Base-by-base conservation (phyloP, 2,797 vertebrate genomes). In the Sphenodon punctatus region DNA sequence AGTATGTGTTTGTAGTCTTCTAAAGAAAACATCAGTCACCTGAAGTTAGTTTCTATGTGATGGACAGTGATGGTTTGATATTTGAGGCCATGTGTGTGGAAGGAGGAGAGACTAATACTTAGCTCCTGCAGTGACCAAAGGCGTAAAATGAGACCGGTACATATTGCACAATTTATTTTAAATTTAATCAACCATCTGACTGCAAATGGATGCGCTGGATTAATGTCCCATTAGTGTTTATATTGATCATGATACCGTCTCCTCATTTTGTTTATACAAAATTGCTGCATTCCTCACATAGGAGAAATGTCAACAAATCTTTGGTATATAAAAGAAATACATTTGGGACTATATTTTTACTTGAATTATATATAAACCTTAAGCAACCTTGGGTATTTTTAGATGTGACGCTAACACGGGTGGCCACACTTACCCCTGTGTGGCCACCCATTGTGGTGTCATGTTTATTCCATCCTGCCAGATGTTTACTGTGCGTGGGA, bases 161-260 rank as follows among this genome's bases (percentile, higher is more conserved):
- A 91, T 85, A 88, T 90, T 89, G 91, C 88, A 89, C 92, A 89
- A 92, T 93, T 86, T 87, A 85, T 92, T 93, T 93, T 94, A 92
- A 90, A 93, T 92, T 93, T 93, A 91, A 93, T 89, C 89, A 91
- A 89, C 76, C 89, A 89, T 88, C 90, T 85, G 78, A 89, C 63
- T 81, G 88, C 49, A 91, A 91, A 80, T 85, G 78, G 93, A 89
- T 92, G 90, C 92, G 90, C 80, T 86, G 86, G 84, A 88, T 92
- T 85, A 91, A 88, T 78, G 88, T 75, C 72, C 80, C 58, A 71
- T 77, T 79, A 74, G 76, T 82, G 79, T 84, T 94, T 91, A 71
- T 72, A 82, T 89, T 88, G 89, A 93, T 94, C 91, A 89, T 91
- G 81, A 75, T 87, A 83, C 67, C 42, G 76, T 87, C 86, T 93